These are phyloP conservation scores for Chloropsis cyanopogon DNA, from an alignment of 2,113 vertebrate genomes.

Conservation along the genomic window DNA sequence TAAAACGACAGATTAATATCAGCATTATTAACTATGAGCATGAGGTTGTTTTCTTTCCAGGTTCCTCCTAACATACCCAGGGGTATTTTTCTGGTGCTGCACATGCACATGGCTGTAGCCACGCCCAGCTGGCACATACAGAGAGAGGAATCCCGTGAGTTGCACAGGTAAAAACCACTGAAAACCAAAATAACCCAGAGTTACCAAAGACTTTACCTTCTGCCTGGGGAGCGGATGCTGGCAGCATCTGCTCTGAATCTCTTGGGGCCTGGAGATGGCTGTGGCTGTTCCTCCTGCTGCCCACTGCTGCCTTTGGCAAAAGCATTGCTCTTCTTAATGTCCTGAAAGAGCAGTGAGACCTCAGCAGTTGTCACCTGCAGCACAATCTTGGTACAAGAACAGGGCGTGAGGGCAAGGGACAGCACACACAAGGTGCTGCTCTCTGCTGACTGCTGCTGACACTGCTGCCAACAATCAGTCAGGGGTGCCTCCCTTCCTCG, in stretches of 20 bases:
- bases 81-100: not conserved
- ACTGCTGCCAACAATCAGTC: not conserved
- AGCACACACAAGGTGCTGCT: not conserved
- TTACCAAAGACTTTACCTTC: conserved; percentile 1
- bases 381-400: fast-evolving
- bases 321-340: not conserved
- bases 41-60: not conserved
- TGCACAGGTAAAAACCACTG: not conserved
- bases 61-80: not conserved
- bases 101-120: not conserved
- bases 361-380: not conserved
- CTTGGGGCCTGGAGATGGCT: not conserved
- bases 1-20: not conserved
- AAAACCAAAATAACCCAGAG: not conserved
- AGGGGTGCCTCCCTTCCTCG: fast-evolving
- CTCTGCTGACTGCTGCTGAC: not conserved
- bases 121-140: not conserved
- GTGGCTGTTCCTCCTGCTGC: not conserved
- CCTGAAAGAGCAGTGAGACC: conserved; percentile 29
- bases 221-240: fast-evolving
- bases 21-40: not conserved
- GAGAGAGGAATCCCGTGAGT: not conserved
- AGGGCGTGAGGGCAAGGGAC: not conserved
- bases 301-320: not conserved
- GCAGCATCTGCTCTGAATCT: conserved; percentile 4